Percentiles rank a stretch among this genome's conserved stretches.
These are phyloP conservation scores for Eubasilissa splendida DNA, from an alignment of 2,888 invertebrate genomes.

Conservation along the genomic window DNA sequence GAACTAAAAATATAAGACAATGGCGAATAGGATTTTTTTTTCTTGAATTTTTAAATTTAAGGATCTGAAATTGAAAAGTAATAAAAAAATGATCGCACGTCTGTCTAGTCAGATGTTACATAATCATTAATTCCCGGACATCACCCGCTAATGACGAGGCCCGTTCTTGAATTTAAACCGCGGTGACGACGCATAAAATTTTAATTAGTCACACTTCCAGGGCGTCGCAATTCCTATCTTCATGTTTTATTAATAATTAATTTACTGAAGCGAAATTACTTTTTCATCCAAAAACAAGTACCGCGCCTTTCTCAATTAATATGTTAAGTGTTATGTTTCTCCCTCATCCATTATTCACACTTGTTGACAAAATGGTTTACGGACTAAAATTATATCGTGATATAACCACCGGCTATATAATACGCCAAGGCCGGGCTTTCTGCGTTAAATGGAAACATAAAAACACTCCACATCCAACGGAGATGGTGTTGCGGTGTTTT, in stretches of 20 bases:
- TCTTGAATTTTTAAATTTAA: too few relatives aligned
- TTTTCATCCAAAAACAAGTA: slow-evolving; percentile 18
- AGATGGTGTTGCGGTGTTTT: too few relatives aligned
- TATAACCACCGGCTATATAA: too few relatives aligned
- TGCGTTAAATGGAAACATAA: too few relatives aligned
- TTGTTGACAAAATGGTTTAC: background rate
- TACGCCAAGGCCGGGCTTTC: too few relatives aligned
- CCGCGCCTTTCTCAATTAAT: slow-evolving; percentile 26
- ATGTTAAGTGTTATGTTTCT: slow-evolving; percentile 18
- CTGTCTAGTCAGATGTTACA: too few relatives aligned
- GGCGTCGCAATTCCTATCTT: background rate
- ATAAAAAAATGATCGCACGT: too few relatives aligned
- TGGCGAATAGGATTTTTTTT: too few relatives aligned
- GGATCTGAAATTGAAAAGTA: too few relatives aligned
- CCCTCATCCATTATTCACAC: background rate
- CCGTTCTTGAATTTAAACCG: background rate
- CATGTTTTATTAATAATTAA: slow-evolving; percentile 24
- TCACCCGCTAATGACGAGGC: background rate
- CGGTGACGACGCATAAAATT: background rate
- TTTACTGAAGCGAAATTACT: slow-evolving; percentile 31
- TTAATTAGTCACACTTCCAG: background rate
- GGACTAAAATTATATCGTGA: too few relatives aligned
- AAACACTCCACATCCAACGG: too few relatives aligned
- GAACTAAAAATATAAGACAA: too few relatives aligned
- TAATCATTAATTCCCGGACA: slow-evolving; percentile 1